These are phyloP conservation scores for Chauna torquata DNA, from an alignment of 2,113 vertebrate species.

Conservation along the genomic window DNA sequence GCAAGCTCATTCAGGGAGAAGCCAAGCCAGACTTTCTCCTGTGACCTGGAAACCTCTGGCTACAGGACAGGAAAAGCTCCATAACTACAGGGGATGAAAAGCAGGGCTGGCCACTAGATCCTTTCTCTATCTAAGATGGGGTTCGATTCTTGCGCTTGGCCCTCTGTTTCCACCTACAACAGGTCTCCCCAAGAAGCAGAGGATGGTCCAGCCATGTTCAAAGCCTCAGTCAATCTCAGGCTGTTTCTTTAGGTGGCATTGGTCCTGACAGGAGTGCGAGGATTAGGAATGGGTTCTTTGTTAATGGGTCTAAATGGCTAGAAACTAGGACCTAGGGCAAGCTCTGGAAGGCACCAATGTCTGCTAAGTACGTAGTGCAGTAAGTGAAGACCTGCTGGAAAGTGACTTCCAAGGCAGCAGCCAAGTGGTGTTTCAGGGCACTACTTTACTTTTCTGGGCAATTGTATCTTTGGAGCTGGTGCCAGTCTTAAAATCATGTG, in stretches of 20 bases:
- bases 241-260: neutral
- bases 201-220: neutral
- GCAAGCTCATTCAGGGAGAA: neutral
- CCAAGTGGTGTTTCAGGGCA: constrained; percentile 2
- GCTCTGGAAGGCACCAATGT: neutral
- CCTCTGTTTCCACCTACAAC: neutral
- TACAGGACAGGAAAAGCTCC: neutral
- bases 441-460: neutral
- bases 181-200: neutral
- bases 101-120: neutral
- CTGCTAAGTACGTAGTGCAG: neutral
- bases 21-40: neutral
- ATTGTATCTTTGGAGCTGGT: neutral
- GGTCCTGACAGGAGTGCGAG: fast-evolving
- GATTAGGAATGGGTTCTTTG: neutral
- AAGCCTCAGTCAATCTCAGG: neutral
- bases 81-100: neutral
- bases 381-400: neutral
- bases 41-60: neutral
- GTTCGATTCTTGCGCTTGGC: neutral
- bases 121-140: neutral
- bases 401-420: constrained; percentile 39
- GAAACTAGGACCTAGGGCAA: neutral
- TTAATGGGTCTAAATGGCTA: neutral
- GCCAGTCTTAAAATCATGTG: neutral